Conservation (phyloP, 2,113 vertebrate genomes). For the Scomber japonicus region DNA sequence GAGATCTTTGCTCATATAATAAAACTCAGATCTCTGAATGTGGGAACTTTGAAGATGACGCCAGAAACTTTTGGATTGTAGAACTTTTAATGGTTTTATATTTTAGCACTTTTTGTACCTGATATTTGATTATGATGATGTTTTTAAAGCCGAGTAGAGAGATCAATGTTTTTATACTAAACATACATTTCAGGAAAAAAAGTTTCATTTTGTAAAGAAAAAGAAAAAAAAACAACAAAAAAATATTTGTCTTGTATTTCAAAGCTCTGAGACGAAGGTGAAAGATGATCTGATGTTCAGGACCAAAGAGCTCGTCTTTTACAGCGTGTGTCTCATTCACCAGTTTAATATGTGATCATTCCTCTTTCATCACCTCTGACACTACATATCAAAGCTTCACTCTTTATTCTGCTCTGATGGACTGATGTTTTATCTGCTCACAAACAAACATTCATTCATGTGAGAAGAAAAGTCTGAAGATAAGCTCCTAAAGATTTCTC, state of each 20-base stretch:
- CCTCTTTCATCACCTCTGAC: too few relatives aligned
- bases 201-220: constrained; percentile 32
- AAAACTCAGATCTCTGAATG: background rate
- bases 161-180: constrained; percentile 50
- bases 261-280: background rate
- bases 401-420: too few relatives aligned
- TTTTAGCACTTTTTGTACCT: constrained; percentile 64
- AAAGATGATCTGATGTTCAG: background rate
- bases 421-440: too few relatives aligned
- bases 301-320: constrained; percentile 12
- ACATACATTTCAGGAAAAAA: constrained; percentile 18
- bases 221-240: background rate
- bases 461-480: too few relatives aligned
- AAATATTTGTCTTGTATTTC: constrained; percentile 9
- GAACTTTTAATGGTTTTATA: background rate
- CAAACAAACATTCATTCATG: too few relatives aligned
- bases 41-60: background rate
- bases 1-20: too few relatives aligned
- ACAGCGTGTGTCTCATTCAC: too few relatives aligned
- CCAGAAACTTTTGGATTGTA: background rate
- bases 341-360: too few relatives aligned
- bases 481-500: too few relatives aligned
- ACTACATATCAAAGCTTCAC: too few relatives aligned
- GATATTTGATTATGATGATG: constrained; percentile 30
- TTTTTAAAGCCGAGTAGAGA: constrained; percentile 6